A percentile compares a stretch with the other conserved stretches of the same genome.
phyloP scores from a whole-genome alignment of 2,888 invertebrate species.

The Frankliniella fusca region DNA sequence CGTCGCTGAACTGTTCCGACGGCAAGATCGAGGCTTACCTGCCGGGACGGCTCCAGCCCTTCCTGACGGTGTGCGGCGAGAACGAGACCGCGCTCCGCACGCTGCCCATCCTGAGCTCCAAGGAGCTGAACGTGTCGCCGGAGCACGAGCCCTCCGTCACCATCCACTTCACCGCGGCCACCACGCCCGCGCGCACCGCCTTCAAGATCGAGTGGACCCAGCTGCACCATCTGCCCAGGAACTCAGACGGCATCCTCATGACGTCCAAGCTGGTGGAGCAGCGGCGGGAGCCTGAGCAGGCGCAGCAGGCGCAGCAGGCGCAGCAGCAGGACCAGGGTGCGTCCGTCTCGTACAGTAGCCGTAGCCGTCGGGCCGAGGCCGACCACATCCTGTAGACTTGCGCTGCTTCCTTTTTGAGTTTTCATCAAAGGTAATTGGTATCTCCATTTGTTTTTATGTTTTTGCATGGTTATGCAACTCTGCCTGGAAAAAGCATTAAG shows the following conservation, averaged over 20 bases:
- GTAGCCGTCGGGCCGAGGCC: slow-evolving; percentile 10
- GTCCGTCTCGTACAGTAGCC: background rate
- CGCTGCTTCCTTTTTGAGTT: background rate
- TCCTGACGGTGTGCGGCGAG: slow-evolving; percentile 78
- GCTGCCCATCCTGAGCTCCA: slow-evolving; percentile 58
- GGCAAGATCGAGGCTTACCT: slow-evolving; percentile 79
- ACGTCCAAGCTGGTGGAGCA: slow-evolving; percentile 67
- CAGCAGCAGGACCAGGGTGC: background rate
- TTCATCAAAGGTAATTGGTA: slow-evolving; percentile 4
- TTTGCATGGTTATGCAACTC: background rate
- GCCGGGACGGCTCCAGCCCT: slow-evolving; percentile 65
- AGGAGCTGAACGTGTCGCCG: slow-evolving; percentile 47
- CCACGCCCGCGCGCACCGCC: slow-evolving; percentile 70
- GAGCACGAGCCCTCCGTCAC: slow-evolving; percentile 58
- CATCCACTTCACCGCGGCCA: slow-evolving; percentile 62
- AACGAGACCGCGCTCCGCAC: slow-evolving; percentile 77
- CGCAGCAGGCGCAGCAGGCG: background rate
- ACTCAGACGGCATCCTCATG: slow-evolving; percentile 73
- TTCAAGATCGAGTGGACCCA: slow-evolving; percentile 91
- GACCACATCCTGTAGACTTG: background rate
- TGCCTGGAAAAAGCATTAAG: background rate
- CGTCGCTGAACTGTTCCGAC: slow-evolving; percentile 78
- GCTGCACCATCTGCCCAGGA: slow-evolving; percentile 77
- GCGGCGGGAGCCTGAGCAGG: background rate
- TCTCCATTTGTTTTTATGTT: background rate